Percentiles rank a stretch among this genome's conserved stretches.
These are phyloP conservation scores for Didymodactylos carnosus DNA, from an alignment of 2,888 invertebrate species.

Conservation along the genomic window DNA sequence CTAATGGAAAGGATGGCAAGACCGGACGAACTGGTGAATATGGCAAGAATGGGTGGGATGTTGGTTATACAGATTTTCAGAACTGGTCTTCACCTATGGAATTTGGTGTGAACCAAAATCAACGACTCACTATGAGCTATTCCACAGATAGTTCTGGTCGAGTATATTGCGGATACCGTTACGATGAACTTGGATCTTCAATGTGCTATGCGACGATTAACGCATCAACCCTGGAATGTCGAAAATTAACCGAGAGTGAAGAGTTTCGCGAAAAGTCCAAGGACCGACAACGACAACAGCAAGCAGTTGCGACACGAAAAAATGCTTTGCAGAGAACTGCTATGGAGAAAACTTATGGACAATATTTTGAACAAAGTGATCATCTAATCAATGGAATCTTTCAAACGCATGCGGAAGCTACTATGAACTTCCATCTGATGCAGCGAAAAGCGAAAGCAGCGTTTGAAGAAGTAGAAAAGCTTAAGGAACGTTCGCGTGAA, in stretches of 20 bases:
- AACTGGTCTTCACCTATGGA: background rate
- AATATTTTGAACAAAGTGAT: background rate
- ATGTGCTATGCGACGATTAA: background rate
- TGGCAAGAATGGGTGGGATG: background rate
- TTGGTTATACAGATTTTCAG: background rate
- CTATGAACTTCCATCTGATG: background rate
- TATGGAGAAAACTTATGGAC: background rate
- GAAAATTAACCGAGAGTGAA: background rate
- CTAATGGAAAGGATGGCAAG: background rate
- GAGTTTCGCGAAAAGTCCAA: background rate
- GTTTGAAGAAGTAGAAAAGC: background rate
- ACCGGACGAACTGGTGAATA: background rate
- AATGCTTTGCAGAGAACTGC: background rate
- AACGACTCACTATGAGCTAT: background rate
- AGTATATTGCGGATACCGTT: background rate
- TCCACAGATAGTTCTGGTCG: background rate
- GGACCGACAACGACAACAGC: background rate
- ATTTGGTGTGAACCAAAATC: background rate
- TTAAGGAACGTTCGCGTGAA: background rate
- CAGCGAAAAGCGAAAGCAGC: background rate
- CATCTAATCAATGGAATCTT: background rate
- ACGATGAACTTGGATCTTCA: background rate
- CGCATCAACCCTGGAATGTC: background rate
- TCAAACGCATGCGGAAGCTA: background rate
- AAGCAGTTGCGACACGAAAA: background rate